These are phyloP conservation scores for Chaetops frenatus DNA, from an alignment of 2,113 vertebrate genomes.

Conservation along the genomic window DNA sequence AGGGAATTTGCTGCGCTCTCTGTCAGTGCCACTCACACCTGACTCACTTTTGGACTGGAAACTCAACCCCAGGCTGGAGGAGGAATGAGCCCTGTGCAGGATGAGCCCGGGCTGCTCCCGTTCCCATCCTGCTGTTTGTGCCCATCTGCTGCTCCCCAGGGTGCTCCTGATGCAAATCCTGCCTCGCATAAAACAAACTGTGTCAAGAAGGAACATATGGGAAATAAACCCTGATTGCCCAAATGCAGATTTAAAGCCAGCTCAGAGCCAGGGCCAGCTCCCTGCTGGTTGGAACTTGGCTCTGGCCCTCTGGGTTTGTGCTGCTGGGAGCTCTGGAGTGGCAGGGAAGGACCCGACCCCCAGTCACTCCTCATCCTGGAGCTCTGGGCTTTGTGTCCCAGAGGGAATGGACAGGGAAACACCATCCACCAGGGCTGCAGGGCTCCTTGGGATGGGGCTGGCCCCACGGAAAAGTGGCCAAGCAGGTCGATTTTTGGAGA, in stretches of 20 bases:
- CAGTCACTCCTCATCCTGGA: accelerated
- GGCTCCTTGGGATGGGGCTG: background rate
- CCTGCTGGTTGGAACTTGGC: background rate
- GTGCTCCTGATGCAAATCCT: background rate
- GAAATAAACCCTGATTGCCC: background rate
- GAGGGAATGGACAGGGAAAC: background rate
- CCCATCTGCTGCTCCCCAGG: background rate
- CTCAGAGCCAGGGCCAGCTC: background rate
- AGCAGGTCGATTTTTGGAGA: background rate
- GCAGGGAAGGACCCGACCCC: background rate
- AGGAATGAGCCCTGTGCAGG: background rate
- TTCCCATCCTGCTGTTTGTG: background rate
- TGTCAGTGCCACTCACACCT: background rate
- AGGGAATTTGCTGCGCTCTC: background rate
- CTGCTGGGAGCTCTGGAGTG: background rate
- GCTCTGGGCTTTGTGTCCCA: background rate
- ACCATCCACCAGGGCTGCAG: accelerated
- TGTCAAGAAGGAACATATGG: background rate
- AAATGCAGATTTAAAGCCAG: background rate
- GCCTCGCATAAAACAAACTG: background rate
- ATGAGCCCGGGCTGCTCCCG: background rate
- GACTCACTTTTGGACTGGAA: background rate
- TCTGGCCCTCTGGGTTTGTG: accelerated
- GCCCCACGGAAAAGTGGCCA: accelerated
- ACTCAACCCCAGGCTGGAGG: background rate